Evolutionary conservation across 2,888 invertebrate genomes (phyloP).

Genomic region (Aporophyla nigra): DNA sequence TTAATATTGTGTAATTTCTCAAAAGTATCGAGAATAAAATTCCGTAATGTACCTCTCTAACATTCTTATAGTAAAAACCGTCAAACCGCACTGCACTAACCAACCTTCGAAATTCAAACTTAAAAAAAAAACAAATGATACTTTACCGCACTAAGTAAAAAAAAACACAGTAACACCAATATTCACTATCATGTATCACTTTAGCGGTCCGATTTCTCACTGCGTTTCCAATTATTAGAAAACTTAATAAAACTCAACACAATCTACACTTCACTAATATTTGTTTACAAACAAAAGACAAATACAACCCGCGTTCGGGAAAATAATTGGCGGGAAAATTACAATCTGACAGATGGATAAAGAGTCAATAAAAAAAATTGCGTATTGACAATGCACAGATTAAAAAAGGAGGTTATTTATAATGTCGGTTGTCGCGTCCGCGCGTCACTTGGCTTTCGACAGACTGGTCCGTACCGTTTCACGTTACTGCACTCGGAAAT

Average conservation of each 20-base stretch:
- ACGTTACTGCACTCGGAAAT: constrained; percentile 79
- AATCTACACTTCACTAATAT: constrained; percentile 16
- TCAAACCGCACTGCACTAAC: constrained; percentile 38
- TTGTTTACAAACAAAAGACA: constrained; percentile 55
- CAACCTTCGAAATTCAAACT: constrained; percentile 19
- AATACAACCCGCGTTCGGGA: constrained; percentile 47
- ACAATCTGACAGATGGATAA: constrained; percentile 54
- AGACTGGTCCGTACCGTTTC: constrained; percentile 75
- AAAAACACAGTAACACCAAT: constrained; percentile 7
- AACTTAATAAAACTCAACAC: constrained; percentile 19
- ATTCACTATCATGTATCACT: constrained; percentile 20
- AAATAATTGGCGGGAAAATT: constrained; percentile 51
- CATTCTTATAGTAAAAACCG: background rate
- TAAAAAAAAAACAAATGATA: background rate
- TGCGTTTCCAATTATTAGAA: constrained; percentile 57
- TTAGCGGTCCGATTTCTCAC: constrained; percentile 49
- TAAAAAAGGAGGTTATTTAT: constrained; percentile 56
- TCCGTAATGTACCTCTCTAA: background rate
- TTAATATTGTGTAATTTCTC: background rate
- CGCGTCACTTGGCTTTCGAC: constrained; percentile 70
- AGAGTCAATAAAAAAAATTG: constrained; percentile 46
- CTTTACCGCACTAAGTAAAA: constrained; percentile 2
- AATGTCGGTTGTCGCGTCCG: constrained; percentile 72
- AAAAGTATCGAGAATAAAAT: constrained; percentile 1
- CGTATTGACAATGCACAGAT: constrained; percentile 56